Conservation (phyloP, 2,797 vertebrate genomes). For the Oophaga sylvatica region DNA sequence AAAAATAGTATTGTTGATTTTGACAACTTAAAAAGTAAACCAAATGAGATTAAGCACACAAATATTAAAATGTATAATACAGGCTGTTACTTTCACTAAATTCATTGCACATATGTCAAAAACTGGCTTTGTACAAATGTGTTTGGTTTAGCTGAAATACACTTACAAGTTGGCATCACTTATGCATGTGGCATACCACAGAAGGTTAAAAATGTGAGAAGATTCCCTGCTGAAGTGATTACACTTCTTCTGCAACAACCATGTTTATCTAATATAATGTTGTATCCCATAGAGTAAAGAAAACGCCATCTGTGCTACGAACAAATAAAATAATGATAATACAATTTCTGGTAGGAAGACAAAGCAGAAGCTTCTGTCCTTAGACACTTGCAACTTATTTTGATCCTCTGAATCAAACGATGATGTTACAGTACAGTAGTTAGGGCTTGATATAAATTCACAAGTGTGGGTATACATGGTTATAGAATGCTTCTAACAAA, state of each 20-base stretch:
- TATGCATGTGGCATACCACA: conserved; percentile 18
- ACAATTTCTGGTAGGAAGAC: conserved; percentile 45
- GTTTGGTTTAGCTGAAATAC: conserved; percentile 13
- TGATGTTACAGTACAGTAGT: conserved; percentile 33
- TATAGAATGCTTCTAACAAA: conserved; percentile 37
- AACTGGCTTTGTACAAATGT: neutral
- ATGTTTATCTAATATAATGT: conserved; percentile 49
- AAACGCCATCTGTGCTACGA: conserved; percentile 53
- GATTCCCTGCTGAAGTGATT: conserved; percentile 35
- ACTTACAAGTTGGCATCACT: conserved; percentile 7
- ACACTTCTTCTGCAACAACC: conserved; percentile 26
- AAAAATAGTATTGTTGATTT: neutral
- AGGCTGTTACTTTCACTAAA: neutral
- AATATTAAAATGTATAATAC: neutral
- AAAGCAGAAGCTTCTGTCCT: conserved; percentile 42
- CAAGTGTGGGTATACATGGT: conserved; percentile 36
- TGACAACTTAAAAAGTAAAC: neutral
- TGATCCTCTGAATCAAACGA: conserved; percentile 32
- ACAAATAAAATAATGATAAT: conserved; percentile 55
- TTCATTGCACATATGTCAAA: neutral
- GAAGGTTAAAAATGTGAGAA: conserved; percentile 47
- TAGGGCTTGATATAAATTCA: conserved; percentile 35
- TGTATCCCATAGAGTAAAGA: conserved; percentile 47
- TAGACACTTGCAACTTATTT: conserved; percentile 42
- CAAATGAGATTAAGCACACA: neutral